A percentile compares a stretch with the other conserved stretches of the same genome.
phyloP scores from a whole-genome alignment of 2,797 vertebrate species.

The Epinephelus awoara region DNA sequence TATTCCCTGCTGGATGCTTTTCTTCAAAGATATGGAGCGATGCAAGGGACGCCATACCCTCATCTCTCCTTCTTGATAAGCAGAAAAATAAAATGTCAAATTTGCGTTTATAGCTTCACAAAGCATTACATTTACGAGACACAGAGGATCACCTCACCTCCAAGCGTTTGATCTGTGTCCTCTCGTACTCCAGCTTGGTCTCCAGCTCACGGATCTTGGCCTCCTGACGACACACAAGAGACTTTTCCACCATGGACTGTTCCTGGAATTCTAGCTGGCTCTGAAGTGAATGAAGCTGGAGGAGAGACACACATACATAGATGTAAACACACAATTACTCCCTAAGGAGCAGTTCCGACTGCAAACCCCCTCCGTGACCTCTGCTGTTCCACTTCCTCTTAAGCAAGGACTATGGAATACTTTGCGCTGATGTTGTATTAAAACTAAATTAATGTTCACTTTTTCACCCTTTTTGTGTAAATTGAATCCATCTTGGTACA shows the following conservation, averaged over 20 bases:
- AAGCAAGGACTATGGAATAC: constrained; percentile 9
- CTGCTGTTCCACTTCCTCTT: constrained; percentile 22
- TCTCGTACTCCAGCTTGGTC: constrained; percentile 96
- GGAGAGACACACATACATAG: constrained; percentile 33
- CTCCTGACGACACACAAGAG: constrained; percentile 96
- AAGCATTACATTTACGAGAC: constrained; percentile 14
- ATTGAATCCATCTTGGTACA: constrained; percentile 43
- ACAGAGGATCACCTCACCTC: constrained; percentile 87
- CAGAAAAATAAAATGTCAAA: constrained; percentile 26
- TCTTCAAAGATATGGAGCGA: background rate
- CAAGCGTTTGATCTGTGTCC: constrained; percentile 95
- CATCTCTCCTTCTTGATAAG: constrained; percentile 1
- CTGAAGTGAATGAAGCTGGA: constrained; percentile 94
- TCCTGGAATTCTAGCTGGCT: constrained; percentile 97
- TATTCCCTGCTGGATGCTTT: constrained; percentile 9
- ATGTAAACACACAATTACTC: constrained; percentile 33
- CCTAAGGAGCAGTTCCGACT: background rate
- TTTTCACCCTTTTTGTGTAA: constrained; percentile 29
- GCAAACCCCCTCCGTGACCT: constrained; percentile 36
- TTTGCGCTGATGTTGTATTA: constrained; percentile 22
- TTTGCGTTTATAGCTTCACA: constrained; percentile 11
- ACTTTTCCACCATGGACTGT: constrained; percentile 99
- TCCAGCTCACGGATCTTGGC: constrained; percentile 98
- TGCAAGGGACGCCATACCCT: background rate
- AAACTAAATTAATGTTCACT: constrained; percentile 56